Evolutionary conservation across 1,140 invertebrate genomes (phyloP), one percentile per base, ranked within the genome.

Genomic region (Euglossa dilemma): DNA sequence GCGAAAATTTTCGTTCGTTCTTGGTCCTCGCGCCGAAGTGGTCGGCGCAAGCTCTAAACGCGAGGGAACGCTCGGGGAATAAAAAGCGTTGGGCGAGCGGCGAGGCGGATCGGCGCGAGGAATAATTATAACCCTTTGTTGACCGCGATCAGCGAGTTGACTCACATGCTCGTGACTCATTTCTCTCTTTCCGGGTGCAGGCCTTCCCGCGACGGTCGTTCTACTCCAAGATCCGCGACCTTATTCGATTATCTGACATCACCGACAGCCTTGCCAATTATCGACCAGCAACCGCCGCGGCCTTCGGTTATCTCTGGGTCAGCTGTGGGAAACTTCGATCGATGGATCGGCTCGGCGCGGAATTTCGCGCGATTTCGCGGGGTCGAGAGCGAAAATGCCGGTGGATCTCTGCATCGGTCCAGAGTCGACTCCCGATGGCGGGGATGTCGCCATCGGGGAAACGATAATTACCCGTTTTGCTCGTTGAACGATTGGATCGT

Each of bases 291-390:
- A 83, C 73, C 86, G 72, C n/a, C 63, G 79, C 54, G 70, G 66
- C 85, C 86, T 87, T 87, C 85, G 80, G 77, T 86, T 86, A 84
- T 86, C 36, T 57, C 43, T 76, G 80, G 80, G 80, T 76, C 73
- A 76, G 16, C 18, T 75, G 56, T 45, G 45, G 28, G 52, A 50
- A 75, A 45, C 45, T 23, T 43, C 52, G 54, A 67, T 67, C 16
- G 63, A 81, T 57, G 14, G 16, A 52, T 57, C 36, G 43, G n/a
- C 64, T 9, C 18, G 12, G 36, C 36, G 4, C 36, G 36, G 1
- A 36, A 36, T 36, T 36, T 4, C 1, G 4, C 36, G 36, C 36
- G 36, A 36, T 36, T 4, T 36, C 36, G 36, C 36, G 36, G 1
- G 36, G 4, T n/a, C n/a, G n/a, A n/a, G n/a, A n/a, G n/a, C n/a